These are phyloP conservation scores for Stegodyphus mimosarum DNA, from an alignment of 1,140 invertebrate species.

Conservation along the genomic window DNA sequence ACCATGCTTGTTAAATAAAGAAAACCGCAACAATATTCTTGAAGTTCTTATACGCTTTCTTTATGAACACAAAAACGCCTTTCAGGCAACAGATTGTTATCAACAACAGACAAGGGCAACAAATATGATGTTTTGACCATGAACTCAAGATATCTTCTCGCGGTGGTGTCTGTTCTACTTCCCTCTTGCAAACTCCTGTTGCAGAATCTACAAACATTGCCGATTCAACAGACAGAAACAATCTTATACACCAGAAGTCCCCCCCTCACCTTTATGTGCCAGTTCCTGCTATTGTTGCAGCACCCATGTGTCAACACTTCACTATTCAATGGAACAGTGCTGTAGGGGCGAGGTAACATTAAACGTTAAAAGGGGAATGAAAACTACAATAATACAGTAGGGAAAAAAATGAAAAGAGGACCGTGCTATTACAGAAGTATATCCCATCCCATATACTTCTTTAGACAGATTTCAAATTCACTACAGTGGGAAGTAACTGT, in stretches of 20 bases:
- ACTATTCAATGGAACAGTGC: slow-evolving; percentile 22
- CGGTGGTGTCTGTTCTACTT: not conserved
- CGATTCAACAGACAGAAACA: slow-evolving; percentile 28
- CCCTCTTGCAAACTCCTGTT: slow-evolving; percentile 20
- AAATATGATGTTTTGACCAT: slow-evolving; percentile 10
- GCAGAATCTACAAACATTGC: slow-evolving; percentile 33
- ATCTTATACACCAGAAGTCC: not conserved
- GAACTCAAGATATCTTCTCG: not conserved
- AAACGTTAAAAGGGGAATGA: slow-evolving; percentile 27
- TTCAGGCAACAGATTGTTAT: no score
- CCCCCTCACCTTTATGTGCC: not conserved
- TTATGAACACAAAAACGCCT: no score
- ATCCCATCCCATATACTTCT: no score
- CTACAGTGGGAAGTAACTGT: no score
- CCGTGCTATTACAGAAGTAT: no score
- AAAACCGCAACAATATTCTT: no score
- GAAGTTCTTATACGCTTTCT: no score
- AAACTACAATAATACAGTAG: no score
- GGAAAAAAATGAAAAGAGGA: no score
- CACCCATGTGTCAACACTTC: slow-evolving; percentile 52
- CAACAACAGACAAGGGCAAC: not conserved
- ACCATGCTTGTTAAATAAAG: no score
- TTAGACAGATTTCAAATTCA: no score
- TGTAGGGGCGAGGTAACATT: slow-evolving; percentile 41
- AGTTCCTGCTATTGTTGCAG: not conserved